Evolutionary conservation across 2,888 invertebrate species (phyloP), one percentile per base, ranked within the genome.

Genomic region (Julus scandinavius): DNA sequence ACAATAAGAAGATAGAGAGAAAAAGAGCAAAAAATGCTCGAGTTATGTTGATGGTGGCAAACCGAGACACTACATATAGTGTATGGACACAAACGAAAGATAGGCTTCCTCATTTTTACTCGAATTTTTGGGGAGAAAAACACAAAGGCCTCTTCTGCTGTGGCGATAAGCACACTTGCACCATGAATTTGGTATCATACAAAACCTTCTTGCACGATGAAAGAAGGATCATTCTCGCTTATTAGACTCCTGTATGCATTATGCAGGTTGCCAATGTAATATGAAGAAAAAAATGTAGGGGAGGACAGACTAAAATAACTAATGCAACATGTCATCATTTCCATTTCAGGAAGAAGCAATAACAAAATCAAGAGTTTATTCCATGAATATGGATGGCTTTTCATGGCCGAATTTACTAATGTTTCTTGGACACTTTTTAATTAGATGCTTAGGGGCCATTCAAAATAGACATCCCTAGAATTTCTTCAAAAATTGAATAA

Each of bases 11-110:
- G 80, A 38, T 20, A 38, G 38, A 80, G 29, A 72, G 29, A 20
- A 29, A 72, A 72, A 13, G 11, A 13, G n/a, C 1, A 80, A 11
- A 80, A 80, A 80, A 80, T 80, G 80, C 80, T 80, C 80, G 38
- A 13, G 80, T 80, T 80, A 80, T 80, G 80, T 80, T 80, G 80
- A 80, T 80, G 80, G 80, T 80, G 80, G 80, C 7, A 80, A 80
- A 38, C 80, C 38, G 80, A 80, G 80, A 29, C 41, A 45, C 45
- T 45, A 45, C 7, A 45, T 7, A 29, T 1, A 29, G 29, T 29
- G 72, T 63, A 72, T 29, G 80, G 80, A 80, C 80, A 38, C 1
- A 2, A n/a, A 20, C 15, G 5, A 17, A n/a, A 58, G 58, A 58
- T 58, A 58, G 58, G 58, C 45, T 7, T 54, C 17, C 54, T 54